Conservation (phyloP, 2,113 vertebrate species). For the Haemorhous mexicanus region DNA sequence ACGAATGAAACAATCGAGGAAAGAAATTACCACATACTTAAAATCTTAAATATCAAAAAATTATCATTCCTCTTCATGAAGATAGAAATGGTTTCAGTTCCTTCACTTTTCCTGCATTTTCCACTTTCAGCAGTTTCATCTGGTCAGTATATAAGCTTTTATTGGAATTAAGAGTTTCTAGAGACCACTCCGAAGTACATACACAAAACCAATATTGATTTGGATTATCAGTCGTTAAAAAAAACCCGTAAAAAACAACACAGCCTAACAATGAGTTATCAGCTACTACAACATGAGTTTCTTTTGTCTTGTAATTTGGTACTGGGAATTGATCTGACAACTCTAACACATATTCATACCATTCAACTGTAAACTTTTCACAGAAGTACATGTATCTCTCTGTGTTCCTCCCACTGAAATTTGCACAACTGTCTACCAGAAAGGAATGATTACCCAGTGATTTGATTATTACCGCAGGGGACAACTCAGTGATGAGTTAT, state of each 20-base stretch:
- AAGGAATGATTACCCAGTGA: background rate
- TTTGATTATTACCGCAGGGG: background rate
- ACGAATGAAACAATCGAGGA: background rate
- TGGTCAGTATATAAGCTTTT: background rate
- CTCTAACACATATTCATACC: background rate
- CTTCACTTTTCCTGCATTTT: background rate
- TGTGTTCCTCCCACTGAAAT: background rate
- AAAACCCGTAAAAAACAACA: background rate
- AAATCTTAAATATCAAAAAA: background rate
- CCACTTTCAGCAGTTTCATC: background rate
- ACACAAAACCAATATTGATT: background rate
- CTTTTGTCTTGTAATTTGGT: background rate
- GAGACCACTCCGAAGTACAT: background rate
- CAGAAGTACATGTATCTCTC: background rate
- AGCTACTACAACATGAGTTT: background rate
- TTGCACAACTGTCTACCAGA: background rate
- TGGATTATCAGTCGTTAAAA: background rate
- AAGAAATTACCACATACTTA: background rate
- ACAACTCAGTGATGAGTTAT: background rate
- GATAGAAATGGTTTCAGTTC: background rate
- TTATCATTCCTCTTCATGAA: background rate
- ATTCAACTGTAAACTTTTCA: background rate
- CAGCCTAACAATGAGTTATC: background rate
- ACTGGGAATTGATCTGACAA: conserved; percentile 14
- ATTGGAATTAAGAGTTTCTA: background rate